These are phyloP conservation scores for Equus quagga DNA, from an alignment of 2,113 vertebrate genomes.

Conservation along the genomic window DNA sequence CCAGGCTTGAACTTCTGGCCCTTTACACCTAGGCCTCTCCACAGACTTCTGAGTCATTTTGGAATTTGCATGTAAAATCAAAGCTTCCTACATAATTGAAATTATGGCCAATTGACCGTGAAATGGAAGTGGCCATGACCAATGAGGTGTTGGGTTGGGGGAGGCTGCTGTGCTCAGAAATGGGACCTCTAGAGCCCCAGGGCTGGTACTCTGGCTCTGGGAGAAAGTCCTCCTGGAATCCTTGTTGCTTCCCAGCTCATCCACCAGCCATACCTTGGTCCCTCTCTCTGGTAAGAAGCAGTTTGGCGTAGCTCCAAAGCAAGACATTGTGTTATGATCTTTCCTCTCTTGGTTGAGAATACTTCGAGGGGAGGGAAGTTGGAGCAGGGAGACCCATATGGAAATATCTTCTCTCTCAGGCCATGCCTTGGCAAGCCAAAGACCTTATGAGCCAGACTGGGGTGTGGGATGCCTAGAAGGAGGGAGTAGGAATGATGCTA, in stretches of 20 bases:
- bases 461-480: neutral
- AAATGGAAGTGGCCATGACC: slow-evolving; percentile 81
- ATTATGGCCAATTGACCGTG: slow-evolving; percentile 81
- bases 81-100: slow-evolving; percentile 78
- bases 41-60: slow-evolving; percentile 74
- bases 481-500: neutral
- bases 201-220: slow-evolving; percentile 46
- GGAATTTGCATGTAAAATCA: slow-evolving; percentile 79
- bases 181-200: slow-evolving; percentile 45
- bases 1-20: slow-evolving; percentile 34
- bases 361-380: neutral
- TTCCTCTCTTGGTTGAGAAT: slow-evolving; percentile 53
- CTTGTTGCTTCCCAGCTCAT: neutral
- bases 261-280: neutral
- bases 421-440: neutral
- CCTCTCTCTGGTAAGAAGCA: neutral
- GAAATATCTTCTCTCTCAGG: slow-evolving; percentile 31
- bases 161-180: slow-evolving; percentile 57
- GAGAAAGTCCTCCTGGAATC: slow-evolving; percentile 43
- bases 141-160: slow-evolving; percentile 68
- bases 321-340: neutral
- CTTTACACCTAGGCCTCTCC: slow-evolving; percentile 64
- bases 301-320: neutral
- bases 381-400: neutral
- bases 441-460: neutral